A percentile compares a stretch with the other conserved stretches of the same genome.
These are phyloP conservation scores for Nipponacmea schrenckii DNA, from an alignment of 2,888 invertebrate genomes.

Conservation along the genomic window DNA sequence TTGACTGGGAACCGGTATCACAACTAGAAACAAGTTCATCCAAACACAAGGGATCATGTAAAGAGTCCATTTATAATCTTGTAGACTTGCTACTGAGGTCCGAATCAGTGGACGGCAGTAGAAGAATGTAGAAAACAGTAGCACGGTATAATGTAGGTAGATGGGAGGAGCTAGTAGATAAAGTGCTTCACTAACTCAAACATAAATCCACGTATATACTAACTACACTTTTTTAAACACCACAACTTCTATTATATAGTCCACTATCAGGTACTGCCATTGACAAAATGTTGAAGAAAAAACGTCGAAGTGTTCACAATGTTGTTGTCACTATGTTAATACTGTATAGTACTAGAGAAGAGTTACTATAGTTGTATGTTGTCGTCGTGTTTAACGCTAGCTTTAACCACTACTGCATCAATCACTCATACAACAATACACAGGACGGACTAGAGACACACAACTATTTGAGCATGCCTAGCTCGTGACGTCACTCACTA, in stretches of 20 bases:
- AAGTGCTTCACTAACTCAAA: background rate
- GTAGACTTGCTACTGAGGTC: conserved; percentile 10
- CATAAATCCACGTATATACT: background rate
- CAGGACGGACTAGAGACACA: conserved; percentile 22
- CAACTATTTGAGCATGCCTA: conserved; percentile 27
- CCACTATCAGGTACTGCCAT: background rate
- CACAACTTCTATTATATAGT: background rate
- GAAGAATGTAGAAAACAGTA: background rate
- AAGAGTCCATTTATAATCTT: conserved; percentile 55
- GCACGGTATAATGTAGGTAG: background rate
- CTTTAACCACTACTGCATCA: conserved; percentile 42
- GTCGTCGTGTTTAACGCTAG: conserved; percentile 26
- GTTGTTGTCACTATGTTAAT: too few species aligned
- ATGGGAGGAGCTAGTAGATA: background rate
- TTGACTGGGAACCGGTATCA: conserved; percentile 30
- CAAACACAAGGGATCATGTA: conserved; percentile 53
- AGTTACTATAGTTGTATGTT: too few species aligned
- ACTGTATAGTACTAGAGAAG: too few species aligned
- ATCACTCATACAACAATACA: conserved; percentile 26
- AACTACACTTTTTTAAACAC: background rate
- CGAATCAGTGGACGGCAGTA: background rate
- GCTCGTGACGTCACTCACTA: conserved; percentile 27
- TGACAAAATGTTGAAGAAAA: conserved; percentile 1
- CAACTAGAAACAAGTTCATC: conserved; percentile 50
- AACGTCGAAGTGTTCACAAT: background rate